Evolutionary conservation across 53 echinoderm and acorn worm genomes (phyloP).

Genomic region (Zoroaster sp.): DNA sequence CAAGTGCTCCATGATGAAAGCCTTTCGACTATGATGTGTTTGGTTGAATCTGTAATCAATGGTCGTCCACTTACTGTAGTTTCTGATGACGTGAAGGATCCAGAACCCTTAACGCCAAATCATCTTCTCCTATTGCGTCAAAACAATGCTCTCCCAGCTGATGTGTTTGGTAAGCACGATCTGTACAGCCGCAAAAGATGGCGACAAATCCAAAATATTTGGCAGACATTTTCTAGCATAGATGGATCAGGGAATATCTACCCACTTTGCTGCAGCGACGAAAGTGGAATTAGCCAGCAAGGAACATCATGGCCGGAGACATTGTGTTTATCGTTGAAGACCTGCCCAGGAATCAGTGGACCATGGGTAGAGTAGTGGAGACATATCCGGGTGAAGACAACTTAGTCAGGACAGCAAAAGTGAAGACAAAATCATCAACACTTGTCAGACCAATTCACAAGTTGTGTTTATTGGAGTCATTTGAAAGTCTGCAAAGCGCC

Average conservation of each 20-base stretch:
- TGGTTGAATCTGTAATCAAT: conserved; percentile 32
- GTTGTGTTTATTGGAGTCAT: conserved; percentile 41
- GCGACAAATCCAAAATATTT: no score
- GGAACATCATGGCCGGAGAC: conserved; percentile 55
- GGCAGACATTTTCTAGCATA: no score
- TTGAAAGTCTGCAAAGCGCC: not conserved
- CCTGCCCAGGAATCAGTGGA: conserved; percentile 65
- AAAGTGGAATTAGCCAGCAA: conserved; percentile 34
- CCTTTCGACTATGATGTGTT: conserved; percentile 43
- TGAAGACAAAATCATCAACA: conserved; percentile 44
- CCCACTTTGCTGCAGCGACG: conserved; percentile 46
- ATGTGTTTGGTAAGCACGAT: no score
- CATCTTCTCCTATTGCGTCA: not conserved
- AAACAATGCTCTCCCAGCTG: not conserved
- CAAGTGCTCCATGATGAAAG: conserved; percentile 57
- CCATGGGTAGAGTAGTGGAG: conserved; percentile 65
- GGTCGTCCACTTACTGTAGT: conserved; percentile 39
- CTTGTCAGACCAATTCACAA: conserved; percentile 68
- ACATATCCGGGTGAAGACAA: conserved; percentile 58
- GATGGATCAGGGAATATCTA: no score
- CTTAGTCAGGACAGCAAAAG: conserved; percentile 57
- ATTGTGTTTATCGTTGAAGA: conserved; percentile 61
- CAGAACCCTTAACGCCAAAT: conserved; percentile 15
- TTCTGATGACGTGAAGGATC: no score
- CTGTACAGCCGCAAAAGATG: no score